A percentile compares a stretch with the other conserved stretches of the same genome.
phyloP scores from a whole-genome alignment of 2,888 invertebrate species.

The Masnerella sp. region DNA sequence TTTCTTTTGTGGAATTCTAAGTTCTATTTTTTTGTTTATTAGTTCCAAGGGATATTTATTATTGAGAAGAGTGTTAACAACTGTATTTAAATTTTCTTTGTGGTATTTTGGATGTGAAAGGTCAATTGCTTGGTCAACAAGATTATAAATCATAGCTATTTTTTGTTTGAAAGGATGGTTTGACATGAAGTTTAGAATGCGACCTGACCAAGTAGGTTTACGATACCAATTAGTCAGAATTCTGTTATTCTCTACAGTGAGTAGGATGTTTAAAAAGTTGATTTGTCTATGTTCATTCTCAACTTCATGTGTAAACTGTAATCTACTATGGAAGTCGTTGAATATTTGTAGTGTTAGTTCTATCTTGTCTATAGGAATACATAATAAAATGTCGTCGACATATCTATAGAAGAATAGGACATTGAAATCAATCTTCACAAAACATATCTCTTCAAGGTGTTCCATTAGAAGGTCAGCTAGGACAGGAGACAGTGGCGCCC shows the following conservation, averaged over 20 bases:
- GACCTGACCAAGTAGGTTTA: not conserved
- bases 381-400: slow-evolving; percentile 37
- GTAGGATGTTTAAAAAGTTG: slow-evolving; percentile 5
- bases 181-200: not conserved
- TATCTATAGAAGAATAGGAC: slow-evolving; percentile 12
- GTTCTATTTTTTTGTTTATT: not conserved
- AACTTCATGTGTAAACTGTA: slow-evolving; percentile 20
- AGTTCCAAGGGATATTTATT: slow-evolving; percentile 13
- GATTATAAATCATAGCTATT: slow-evolving; percentile 8
- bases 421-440: not conserved
- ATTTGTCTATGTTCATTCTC: slow-evolving; percentile 21
- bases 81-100: slow-evolving; percentile 2
- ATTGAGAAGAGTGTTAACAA: not conserved
- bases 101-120: not conserved
- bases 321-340: slow-evolving; percentile 5
- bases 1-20: not conserved
- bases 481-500: slow-evolving; percentile 22
- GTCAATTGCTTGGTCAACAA: slow-evolving; percentile 7
- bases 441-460: slow-evolving; percentile 1
- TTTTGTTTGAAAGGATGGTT: slow-evolving; percentile 16
- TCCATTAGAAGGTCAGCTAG: slow-evolving; percentile 18
- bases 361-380: slow-evolving; percentile 6
- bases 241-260: not conserved
- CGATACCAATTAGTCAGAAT: slow-evolving; percentile 1
- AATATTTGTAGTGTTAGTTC: not conserved